These are phyloP conservation scores for Eurystomus glaucurus DNA, from an alignment of 2,797 vertebrate species.

Conservation along the genomic window DNA sequence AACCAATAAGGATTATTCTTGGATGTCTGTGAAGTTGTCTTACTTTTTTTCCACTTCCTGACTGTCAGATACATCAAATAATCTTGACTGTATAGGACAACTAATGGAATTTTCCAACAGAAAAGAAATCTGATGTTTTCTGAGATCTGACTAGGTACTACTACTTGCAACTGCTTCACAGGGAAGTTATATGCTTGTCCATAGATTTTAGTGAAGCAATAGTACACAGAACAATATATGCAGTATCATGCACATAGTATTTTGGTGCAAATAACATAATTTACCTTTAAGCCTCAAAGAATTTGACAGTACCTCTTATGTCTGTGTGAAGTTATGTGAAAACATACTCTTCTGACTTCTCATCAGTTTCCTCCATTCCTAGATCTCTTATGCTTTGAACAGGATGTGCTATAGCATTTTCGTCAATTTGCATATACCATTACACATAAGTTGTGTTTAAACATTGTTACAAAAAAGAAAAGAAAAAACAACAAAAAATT, in stretches of 20 bases:
- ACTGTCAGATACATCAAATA: neutral
- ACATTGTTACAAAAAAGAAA: neutral
- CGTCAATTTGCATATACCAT: neutral
- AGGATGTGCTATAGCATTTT: neutral
- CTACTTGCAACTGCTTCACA: neutral
- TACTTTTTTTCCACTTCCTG: neutral
- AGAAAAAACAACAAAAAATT: neutral
- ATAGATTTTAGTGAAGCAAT: neutral
- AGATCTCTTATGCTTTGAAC: neutral
- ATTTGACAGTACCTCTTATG: neutral
- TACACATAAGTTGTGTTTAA: neutral
- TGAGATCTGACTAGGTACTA: neutral
- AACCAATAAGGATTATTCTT: neutral
- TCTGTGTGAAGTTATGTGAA: neutral
- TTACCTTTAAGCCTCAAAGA: neutral
- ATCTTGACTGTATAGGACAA: neutral
- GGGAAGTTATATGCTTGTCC: neutral
- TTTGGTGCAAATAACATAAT: neutral
- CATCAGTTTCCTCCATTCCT: neutral
- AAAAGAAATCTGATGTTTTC: neutral
- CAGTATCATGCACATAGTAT: neutral
- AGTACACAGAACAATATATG: neutral
- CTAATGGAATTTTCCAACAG: neutral
- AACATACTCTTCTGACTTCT: neutral
- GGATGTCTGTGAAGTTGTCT: neutral